Evolutionary conservation across 2,113 vertebrate species (phyloP).

Genomic region (Nothoprocta perdicaria): DNA sequence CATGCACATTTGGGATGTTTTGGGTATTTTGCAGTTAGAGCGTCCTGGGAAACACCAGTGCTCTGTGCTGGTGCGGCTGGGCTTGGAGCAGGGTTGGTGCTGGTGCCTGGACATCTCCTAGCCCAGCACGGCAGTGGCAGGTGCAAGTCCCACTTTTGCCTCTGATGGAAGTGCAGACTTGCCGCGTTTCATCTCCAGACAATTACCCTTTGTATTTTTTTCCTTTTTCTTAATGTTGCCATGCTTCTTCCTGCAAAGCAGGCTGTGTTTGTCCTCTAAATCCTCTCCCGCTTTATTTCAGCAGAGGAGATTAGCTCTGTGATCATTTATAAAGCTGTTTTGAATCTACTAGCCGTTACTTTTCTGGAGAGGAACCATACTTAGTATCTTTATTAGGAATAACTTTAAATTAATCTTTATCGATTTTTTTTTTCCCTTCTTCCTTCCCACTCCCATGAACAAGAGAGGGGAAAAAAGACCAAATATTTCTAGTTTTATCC

Average conservation of each 20-base stretch:
- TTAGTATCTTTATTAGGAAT: conserved; percentile 12
- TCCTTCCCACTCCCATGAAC: background rate
- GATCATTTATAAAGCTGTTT: conserved; percentile 49
- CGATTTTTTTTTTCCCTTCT: background rate
- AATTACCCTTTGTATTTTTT: background rate
- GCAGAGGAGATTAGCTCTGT: background rate
- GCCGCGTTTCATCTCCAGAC: conserved; percentile 4
- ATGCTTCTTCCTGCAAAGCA: background rate
- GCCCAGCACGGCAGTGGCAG: background rate
- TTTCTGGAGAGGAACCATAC: conserved; percentile 3
- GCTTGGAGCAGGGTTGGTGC: background rate
- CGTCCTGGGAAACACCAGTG: background rate
- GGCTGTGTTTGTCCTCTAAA: conserved; percentile 29
- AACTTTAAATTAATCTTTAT: conserved; percentile 21
- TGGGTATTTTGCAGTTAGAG: background rate
- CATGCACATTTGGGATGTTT: background rate
- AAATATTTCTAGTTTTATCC: conserved; percentile 40
- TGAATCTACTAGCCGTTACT: conserved; percentile 23
- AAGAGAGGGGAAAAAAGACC: background rate
- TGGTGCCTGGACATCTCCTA: rapidly evolving
- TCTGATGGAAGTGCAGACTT: background rate
- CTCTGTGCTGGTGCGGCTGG: background rate
- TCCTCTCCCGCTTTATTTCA: conserved; percentile 56
- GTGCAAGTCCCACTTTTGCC: background rate
- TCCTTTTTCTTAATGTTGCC: background rate